Conservation (phyloP, 2,113 vertebrate genomes). For the Siphamia tubifer region DNA sequence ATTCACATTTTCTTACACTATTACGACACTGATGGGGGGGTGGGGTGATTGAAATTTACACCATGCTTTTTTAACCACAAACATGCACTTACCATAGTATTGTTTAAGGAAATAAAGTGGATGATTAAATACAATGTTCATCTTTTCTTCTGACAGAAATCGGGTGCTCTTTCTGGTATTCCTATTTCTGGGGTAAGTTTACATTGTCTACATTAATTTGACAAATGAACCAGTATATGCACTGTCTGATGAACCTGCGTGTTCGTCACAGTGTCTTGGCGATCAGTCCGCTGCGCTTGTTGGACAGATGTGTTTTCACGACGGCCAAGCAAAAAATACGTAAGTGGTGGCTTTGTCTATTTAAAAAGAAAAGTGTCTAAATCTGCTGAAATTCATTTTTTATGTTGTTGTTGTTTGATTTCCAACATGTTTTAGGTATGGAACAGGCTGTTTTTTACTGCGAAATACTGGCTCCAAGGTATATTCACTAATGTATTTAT, state of each 20-base stretch:
- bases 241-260: background rate
- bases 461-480: slow-evolving; percentile 93
- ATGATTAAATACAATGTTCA: background rate
- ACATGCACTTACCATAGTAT: background rate
- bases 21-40: too few species aligned
- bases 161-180: slow-evolving; percentile 88
- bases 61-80: too few species aligned
- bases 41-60: too few species aligned
- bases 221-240: too few species aligned
- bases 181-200: slow-evolving; percentile 94
- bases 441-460: slow-evolving; percentile 93
- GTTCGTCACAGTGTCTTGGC: slow-evolving; percentile 62
- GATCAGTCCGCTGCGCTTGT: slow-evolving; percentile 95
- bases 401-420: background rate
- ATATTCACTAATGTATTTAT: background rate
- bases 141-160: slow-evolving; percentile 79
- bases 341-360: slow-evolving; percentile 69
- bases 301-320: slow-evolving; percentile 94
- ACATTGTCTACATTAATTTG: rapidly evolving
- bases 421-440: slow-evolving; percentile 80
- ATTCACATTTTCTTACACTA: too few species aligned
- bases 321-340: slow-evolving; percentile 96
- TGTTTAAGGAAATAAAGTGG: background rate
- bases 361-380: background rate
- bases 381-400: too few species aligned